Evolutionary conservation across 1,140 invertebrate genomes (phyloP), one percentile per base, ranked within the genome.

Genomic region (Apis cerana): DNA sequence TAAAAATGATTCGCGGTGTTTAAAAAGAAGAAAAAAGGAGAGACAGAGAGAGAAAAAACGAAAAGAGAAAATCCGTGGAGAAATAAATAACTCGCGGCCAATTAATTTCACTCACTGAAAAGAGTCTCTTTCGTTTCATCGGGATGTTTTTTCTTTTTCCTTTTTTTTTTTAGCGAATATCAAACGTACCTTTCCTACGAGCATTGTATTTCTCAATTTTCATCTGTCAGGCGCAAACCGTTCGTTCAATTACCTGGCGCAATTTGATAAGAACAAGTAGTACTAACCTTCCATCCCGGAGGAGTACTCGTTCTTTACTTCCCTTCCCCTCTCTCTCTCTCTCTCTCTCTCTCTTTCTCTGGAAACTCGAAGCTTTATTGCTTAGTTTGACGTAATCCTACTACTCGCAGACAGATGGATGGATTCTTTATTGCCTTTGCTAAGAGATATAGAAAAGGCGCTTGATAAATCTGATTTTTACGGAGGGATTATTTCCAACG

Each of bases 341-440:
- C 33, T 43, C 5, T 43, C 33, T 43, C 33, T 43, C 33, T 43
- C 33, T 43, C 33, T 43, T 19, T 27, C 59, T 52, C 48, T 27
- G 15, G 23, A 77, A 58, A 68, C 52, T 52, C 54, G 48, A 77
- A 54, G 52, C 62, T 56, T 33, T 65, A 65, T 67, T 68, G 75
- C 75, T 68, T 33, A n/a, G 52, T 64, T 48, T 68, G 62, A 77
- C 52, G 75, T 68, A 77, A 77, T 68, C n/a, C 52, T 67, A 17
- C 52, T 67, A 12, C 52, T 56, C 23, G 27, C 17, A 13, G 64
- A 77, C 52, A 43, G 62, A 56, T 56, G 75, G 64, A 77, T 27
- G 59, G 74, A 64, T 77, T 27, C 21, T 58, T 72, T 77, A 68
- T 68, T 77, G 56, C 50, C 9, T 3, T 15, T 21, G 12, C 33